Conservation (phyloP, 2,888 invertebrate species). For the Himalopsyche tibetana region DNA sequence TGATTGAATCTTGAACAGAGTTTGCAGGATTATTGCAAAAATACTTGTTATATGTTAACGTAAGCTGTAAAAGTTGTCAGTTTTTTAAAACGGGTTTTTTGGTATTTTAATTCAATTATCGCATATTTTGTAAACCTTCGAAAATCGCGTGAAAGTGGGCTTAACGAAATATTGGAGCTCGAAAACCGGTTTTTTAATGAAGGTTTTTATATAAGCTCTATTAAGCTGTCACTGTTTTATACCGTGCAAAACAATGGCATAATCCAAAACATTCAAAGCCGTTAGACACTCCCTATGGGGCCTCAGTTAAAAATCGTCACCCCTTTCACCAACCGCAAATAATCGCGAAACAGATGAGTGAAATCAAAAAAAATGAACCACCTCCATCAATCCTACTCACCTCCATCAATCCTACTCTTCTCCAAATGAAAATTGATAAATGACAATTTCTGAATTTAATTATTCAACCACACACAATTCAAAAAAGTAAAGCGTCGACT, state of each 20-base stretch:
- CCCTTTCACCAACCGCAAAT: conserved; percentile 29
- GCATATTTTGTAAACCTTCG: too few species aligned
- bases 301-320: conserved; percentile 27
- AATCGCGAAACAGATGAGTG: conserved; percentile 37
- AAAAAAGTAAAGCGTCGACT: neutral
- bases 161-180: too few species aligned
- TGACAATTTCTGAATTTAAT: neutral
- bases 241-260: neutral
- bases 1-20: too few species aligned
- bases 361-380: conserved; percentile 11
- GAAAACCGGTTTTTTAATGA: too few species aligned
- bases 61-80: too few species aligned
- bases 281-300: conserved; percentile 7
- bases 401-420: neutral
- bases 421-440: neutral
- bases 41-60: too few species aligned
- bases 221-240: neutral
- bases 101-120: too few species aligned
- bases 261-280: neutral
- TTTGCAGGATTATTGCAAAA: too few species aligned
- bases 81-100: too few species aligned
- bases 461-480: neutral
- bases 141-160: too few species aligned
- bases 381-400: neutral
- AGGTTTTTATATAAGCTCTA: too few species aligned